Base-by-base conservation (phyloP, 2,888 invertebrate species). In the Coelinius sp. region DNA sequence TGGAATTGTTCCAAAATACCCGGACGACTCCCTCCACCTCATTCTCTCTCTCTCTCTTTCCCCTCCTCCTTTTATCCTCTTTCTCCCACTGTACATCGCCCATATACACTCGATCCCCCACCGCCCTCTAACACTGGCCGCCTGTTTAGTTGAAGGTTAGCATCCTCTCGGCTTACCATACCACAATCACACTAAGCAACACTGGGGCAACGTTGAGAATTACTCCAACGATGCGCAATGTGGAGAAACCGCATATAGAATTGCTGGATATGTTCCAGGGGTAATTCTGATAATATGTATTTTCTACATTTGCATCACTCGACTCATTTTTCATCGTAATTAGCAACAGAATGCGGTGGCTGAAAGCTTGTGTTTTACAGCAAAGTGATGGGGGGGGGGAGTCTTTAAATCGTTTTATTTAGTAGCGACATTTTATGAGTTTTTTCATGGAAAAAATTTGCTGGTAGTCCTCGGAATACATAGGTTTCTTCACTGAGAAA, bases 1-100 rank as follows among this genome's bases (percentile, higher is more conserved):
- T 71, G 71, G 62, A 71, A 46, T 46, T 5, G 24, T 49, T 66
- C 66, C 66, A 71, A 66, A 71, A 66, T 59, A 31, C 59, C 59
- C 38, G 46, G 22, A 64, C 22, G 14, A 31, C n/a, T 35, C 25
- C 12, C 49, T 12, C 22, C 49, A 5, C 35, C 22, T 14, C 38
- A 25, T n/a, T 3, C 25, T 41, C 10, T 31, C n/a, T 17, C 22
- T n/a, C 25, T 46, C 17, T 35, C 14, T n/a, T 22, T 7, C 20
- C 24, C n/a, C 17, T 25, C 44, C 17, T 44, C 8, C 46, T 17
- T 27, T 41, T n/a, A 7, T 41, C 44, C 31, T 65, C n/a, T 31
- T 12, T 22, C 22, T 7, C 52, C 14, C 12, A 31, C 49, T n/a
- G 62, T 17, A 53, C 22, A 25, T 41, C 7, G 59, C 31, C 10